Percentiles rank a stretch among this genome's conserved stretches.
Conservation (phyloP, 2,888 invertebrate genomes). For the Cerceris ruficornis region DNA sequence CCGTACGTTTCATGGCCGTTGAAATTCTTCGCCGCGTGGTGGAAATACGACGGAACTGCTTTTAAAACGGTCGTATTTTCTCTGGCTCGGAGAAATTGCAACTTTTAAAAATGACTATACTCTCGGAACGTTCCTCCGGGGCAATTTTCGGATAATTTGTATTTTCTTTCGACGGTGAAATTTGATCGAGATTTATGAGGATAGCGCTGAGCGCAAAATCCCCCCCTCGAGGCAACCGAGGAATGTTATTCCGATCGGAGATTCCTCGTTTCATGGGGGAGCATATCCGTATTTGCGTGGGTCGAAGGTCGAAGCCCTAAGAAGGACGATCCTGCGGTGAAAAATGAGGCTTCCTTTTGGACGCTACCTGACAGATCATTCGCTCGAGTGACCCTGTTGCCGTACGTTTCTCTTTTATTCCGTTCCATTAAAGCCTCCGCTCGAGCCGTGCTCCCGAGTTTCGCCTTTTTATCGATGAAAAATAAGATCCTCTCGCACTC, state of each 20-base stretch:
- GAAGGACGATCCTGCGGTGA: slow-evolving; percentile 64
- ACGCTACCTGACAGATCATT: slow-evolving; percentile 61
- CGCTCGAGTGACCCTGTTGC: slow-evolving; percentile 33
- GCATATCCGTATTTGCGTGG: slow-evolving; percentile 41
- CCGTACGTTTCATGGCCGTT: too few relatives aligned
- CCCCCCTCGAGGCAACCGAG: slow-evolving; percentile 23
- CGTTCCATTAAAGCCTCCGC: slow-evolving; percentile 8
- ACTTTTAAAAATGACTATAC: too few relatives aligned
- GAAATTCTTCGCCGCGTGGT: too few relatives aligned
- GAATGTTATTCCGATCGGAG: slow-evolving; percentile 49
- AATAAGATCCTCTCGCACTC: background rate
- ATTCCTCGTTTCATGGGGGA: slow-evolving; percentile 30
- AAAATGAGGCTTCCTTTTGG: slow-evolving; percentile 68
- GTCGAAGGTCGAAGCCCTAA: slow-evolving; percentile 53
- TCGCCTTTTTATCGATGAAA: slow-evolving; percentile 13
- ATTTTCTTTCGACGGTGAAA: slow-evolving; percentile 4
- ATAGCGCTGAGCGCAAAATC: slow-evolving; percentile 13
- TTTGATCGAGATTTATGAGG: slow-evolving; percentile 37
- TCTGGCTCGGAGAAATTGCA: too few relatives aligned
- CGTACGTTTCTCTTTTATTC: slow-evolving; percentile 12
- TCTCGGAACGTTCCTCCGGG: background rate
- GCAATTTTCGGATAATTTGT: slow-evolving; percentile 37
- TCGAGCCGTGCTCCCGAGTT: background rate
- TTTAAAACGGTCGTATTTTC: too few relatives aligned
- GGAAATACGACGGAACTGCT: too few relatives aligned